Evolutionary conservation across 37 sponge, comb jelly and placozoan genomes (phyloP), one percentile per base, ranked within the genome.

Genomic region (Hormiphora californensis): DNA sequence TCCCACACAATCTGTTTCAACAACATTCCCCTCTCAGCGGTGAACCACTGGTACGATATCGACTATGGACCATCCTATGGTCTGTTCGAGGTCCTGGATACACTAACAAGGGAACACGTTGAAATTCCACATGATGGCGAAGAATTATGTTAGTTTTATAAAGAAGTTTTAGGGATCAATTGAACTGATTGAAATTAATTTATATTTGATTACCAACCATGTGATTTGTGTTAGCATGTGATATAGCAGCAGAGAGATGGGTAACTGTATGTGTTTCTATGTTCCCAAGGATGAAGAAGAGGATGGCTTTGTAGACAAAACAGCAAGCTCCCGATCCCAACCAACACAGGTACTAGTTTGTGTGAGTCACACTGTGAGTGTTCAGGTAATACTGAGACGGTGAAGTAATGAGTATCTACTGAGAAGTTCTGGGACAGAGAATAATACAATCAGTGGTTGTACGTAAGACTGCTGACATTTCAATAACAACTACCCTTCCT

Each of bases 41-140:
- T 90, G 21, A 90, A 90, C 85, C 88, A 59, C 54, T 90, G 90
- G 90, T 90, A 90, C 54, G 90, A 90, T 22, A 90, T 90, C 59
- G 88, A 87, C 53, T 90, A 73, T 61, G 90, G 69, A 9, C 36
- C 88, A 22, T 38, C 54, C 0, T 90, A 86, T 40, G 81, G 81
- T 36, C 69, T 88, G 39, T 87, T 40, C 87, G 36, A 88, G 54
- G 27, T 87, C 17, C 54, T 87, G 53, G 86, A 86, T 8, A 61
- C 59, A 12, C 59, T 57, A 30, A 4, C 23, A 28, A 57, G 59
- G 28, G 25, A 57, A 23, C 11, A 23, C 15, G 53, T 15, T 57
- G 28, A 23, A n/a, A 57, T 28, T 5, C 59, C 11, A 57, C 59
- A 12, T 57, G 25, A 57, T 4, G 59, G 4, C 5, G 27, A 57